Conservation (phyloP, 2,113 vertebrate genomes). For the Engystomops pustulosus region DNA sequence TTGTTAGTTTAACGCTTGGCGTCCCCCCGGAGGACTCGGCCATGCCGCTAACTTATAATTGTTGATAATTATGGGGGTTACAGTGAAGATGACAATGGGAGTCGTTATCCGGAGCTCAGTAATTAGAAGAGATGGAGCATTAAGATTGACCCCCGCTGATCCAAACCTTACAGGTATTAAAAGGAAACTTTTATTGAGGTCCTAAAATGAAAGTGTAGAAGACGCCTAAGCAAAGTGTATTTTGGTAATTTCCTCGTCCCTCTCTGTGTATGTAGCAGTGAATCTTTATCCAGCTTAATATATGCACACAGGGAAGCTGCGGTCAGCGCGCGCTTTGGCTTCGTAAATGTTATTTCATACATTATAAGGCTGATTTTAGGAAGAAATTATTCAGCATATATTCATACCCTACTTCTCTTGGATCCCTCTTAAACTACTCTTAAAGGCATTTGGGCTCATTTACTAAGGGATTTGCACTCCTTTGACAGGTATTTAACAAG, state of each 20-base stretch:
- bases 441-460: too few relatives aligned
- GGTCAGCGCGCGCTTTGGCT: not conserved
- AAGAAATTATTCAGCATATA: not conserved
- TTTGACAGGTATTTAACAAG: too few relatives aligned
- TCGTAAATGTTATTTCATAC: not conserved
- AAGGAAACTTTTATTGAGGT: not conserved
- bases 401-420: not conserved
- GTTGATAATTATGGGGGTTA: conserved; percentile 20
- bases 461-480: too few relatives aligned
- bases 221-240: not conserved
- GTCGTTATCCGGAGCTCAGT: not conserved
- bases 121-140: not conserved
- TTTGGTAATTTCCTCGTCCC: not conserved
- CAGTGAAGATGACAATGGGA: not conserved
- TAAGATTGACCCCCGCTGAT: not conserved
- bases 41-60: not conserved
- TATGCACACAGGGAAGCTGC: not conserved
- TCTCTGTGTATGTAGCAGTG: not conserved
- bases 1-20: not conserved
- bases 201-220: not conserved
- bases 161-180: not conserved
- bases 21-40: not conserved
- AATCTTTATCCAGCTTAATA: not conserved
- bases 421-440: not conserved
- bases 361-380: not conserved